Percentiles rank a stretch among this genome's conserved stretches.
Evolutionary conservation across 2,888 invertebrate species (phyloP).

Genomic region (Noctua pronuba): DNA sequence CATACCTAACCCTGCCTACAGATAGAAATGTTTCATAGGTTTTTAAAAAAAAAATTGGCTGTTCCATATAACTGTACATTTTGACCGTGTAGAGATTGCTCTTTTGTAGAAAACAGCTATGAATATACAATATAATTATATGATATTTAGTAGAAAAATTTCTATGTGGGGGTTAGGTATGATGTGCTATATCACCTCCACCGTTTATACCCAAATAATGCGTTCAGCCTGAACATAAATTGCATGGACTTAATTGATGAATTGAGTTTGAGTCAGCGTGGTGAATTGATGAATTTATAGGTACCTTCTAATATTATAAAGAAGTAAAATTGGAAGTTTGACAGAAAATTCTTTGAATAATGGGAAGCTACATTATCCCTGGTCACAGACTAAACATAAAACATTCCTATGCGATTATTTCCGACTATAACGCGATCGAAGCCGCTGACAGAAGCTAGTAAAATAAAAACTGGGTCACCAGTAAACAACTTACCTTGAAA

Average conservation of each 20-base stretch:
- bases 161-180: too few relatives aligned
- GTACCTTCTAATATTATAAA: not conserved
- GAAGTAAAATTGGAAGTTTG: not conserved
- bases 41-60: too few relatives aligned
- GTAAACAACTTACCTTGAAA: constrained; percentile 77
- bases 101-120: too few relatives aligned
- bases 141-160: too few relatives aligned
- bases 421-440: not conserved
- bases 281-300: not conserved
- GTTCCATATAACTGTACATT: too few relatives aligned
- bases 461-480: constrained; percentile 31
- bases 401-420: not conserved
- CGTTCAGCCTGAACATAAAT: not conserved
- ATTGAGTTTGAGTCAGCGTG: too few relatives aligned
- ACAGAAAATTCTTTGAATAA: not conserved
- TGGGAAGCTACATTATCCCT: not conserved
- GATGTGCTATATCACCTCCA: not conserved
- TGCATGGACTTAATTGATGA: not conserved
- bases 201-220: not conserved
- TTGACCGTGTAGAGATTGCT: too few relatives aligned
- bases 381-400: not conserved
- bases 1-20: too few relatives aligned
- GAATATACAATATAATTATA: too few relatives aligned
- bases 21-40: too few relatives aligned
- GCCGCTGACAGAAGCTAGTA: not conserved